Evolutionary conservation across 2,113 vertebrate genomes (phyloP).

Genomic region (Python bivittatus): DNA sequence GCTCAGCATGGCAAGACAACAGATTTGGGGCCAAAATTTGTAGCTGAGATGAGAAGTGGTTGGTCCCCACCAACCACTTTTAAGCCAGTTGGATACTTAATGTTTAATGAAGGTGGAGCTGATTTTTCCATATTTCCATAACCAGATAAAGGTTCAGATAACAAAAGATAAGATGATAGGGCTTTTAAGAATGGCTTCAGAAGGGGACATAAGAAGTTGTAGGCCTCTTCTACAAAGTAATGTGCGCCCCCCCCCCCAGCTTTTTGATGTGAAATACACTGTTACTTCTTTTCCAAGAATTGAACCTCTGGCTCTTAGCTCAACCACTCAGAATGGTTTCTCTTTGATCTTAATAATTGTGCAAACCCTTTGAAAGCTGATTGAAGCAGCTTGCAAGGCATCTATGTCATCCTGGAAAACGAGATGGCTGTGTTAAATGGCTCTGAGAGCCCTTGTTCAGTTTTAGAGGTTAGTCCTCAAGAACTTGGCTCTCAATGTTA

Average conservation of each 20-base stretch:
- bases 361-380: background rate
- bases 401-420: background rate
- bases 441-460: background rate
- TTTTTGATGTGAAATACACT: background rate
- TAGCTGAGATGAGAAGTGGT: background rate
- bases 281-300: background rate
- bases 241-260: background rate
- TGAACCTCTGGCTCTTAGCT: background rate
- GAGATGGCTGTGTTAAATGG: background rate
- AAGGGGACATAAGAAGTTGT: background rate
- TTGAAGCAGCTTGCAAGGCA: background rate
- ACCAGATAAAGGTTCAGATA: background rate
- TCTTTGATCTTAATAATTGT: background rate
- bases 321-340: background rate
- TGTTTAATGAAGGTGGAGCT: background rate
- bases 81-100: background rate
- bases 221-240: background rate
- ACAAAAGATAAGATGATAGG: background rate
- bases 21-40: background rate
- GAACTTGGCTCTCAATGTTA: background rate
- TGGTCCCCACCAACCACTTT: too few species aligned
- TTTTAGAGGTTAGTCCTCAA: background rate
- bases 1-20: background rate
- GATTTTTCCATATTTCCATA: background rate
- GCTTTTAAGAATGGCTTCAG: background rate